Conservation (phyloP, 2,113 vertebrate genomes). For the Theristicus caerulescens region DNA sequence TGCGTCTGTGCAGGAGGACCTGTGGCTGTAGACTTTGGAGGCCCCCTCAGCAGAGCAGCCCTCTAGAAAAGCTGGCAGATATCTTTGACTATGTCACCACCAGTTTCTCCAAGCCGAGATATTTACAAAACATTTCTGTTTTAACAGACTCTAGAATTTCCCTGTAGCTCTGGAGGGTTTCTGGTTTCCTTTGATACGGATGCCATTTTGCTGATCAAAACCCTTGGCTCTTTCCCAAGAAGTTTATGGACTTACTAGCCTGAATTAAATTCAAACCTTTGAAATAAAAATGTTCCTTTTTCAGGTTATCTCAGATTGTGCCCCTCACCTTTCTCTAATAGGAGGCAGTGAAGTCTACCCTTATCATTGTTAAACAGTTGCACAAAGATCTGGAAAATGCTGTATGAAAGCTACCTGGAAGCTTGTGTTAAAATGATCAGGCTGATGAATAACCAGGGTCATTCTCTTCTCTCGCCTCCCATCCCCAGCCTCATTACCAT, state of each 20-base stretch:
- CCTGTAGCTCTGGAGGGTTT: not conserved
- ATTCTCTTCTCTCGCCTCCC: not conserved
- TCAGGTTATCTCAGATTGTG: not conserved
- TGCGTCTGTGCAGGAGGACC: not conserved
- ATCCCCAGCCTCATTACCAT: not conserved
- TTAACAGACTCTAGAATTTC: not conserved
- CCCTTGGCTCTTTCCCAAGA: not conserved
- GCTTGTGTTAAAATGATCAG: not conserved
- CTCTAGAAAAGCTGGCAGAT: not conserved
- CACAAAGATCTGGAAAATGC: not conserved
- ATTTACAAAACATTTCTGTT: not conserved
- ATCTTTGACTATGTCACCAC: not conserved
- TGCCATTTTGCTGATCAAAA: not conserved
- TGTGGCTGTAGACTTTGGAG: not conserved
- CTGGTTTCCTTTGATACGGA: not conserved
- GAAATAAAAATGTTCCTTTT: not conserved
- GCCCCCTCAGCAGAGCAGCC: not conserved
- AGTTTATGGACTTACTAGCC: not conserved
- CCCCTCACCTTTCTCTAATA: not conserved
- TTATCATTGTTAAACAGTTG: not conserved
- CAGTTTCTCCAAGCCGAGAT: not conserved
- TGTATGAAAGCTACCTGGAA: not conserved
- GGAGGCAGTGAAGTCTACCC: not conserved
- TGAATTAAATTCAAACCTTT: not conserved
- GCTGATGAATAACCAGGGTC: not conserved